A percentile compares a stretch with the other conserved stretches of the same genome.
Conservation (phyloP, 2,797 vertebrate species). For the Telmatherina bonti region DNA sequence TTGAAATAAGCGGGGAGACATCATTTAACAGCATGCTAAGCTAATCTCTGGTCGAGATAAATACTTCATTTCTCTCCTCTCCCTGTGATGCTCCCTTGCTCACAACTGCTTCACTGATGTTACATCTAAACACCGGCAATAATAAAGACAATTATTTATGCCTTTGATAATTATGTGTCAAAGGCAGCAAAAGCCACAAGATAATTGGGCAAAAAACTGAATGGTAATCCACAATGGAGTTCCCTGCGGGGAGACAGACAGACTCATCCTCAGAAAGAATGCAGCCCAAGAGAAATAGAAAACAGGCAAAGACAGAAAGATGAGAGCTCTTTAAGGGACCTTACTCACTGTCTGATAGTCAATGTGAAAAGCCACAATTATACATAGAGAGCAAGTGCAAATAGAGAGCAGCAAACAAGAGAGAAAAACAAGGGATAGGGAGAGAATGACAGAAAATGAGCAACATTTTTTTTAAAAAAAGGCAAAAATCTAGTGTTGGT, state of each 20-base stretch:
- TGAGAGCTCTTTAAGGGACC: conserved; percentile 80
- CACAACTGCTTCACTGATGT: conserved; percentile 68
- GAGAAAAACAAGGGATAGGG: conserved; percentile 48
- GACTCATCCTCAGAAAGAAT: conserved; percentile 75
- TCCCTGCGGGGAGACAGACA: conserved; percentile 78
- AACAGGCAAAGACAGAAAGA: conserved; percentile 71
- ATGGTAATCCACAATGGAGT: conserved; percentile 86
- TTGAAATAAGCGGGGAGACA: conserved; percentile 72
- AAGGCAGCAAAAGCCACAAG: conserved; percentile 85
- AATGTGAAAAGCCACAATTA: conserved; percentile 81
- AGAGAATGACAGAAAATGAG: conserved; percentile 55
- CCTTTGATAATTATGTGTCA: conserved; percentile 89
- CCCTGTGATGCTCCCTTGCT: conserved; percentile 72
- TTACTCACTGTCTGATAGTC: conserved; percentile 80
- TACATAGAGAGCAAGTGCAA: conserved; percentile 53
- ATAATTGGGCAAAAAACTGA: conserved; percentile 87
- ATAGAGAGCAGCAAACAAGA: conserved; percentile 66
- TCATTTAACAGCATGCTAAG: conserved; percentile 80
- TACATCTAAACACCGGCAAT: conserved; percentile 84
- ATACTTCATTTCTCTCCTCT: conserved; percentile 80
- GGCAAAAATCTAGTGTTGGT: conserved; percentile 48
- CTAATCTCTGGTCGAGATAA: conserved; percentile 83
- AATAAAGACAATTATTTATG: conserved; percentile 88
- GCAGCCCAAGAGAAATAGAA: conserved; percentile 62
- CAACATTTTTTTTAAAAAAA: conserved; percentile 25